These are phyloP conservation scores for Halichondria panicea DNA, from an alignment of 37 sponge, comb jelly and placozoan species.

Conservation along the genomic window DNA sequence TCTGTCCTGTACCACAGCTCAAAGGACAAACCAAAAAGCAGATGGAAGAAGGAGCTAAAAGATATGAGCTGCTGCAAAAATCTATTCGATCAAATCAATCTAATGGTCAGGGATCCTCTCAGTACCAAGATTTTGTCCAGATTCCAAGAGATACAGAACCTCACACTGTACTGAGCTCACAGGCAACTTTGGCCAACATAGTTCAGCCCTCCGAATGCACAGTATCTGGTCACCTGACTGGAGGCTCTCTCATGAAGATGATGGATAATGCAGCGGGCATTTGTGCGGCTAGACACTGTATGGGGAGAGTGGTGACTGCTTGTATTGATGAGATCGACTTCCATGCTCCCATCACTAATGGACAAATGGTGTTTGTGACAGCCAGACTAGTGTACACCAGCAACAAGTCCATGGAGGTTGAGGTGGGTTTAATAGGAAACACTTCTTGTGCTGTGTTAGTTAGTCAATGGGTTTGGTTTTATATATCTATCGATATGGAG, in stretches of 20 bases:
- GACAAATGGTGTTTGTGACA: slow-evolving; percentile 74
- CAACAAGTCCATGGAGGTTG: slow-evolving; percentile 70
- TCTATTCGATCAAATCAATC: not conserved
- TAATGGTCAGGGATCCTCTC: not conserved
- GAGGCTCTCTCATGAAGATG: slow-evolving; percentile 91
- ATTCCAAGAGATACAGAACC: not conserved
- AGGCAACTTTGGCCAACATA: slow-evolving; percentile 57
- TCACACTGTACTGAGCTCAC: slow-evolving; percentile 39
- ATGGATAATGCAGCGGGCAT: slow-evolving; percentile 88
- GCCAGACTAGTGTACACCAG: slow-evolving; percentile 69
- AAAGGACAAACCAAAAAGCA: slow-evolving; percentile 46
- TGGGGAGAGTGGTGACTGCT: slow-evolving; percentile 70
- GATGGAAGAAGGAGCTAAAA: slow-evolving; percentile 25
- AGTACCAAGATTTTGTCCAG: not conserved
- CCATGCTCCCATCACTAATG: slow-evolving; percentile 62
- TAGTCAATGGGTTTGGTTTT: too few species aligned
- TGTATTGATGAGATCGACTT: slow-evolving; percentile 88
- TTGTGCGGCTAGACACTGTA: slow-evolving; percentile 70
- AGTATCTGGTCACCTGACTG: slow-evolving; percentile 43
- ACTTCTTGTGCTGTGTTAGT: too few species aligned
- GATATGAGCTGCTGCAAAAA: slow-evolving; percentile 61
- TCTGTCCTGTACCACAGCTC: slow-evolving; percentile 51
- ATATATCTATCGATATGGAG: too few species aligned
- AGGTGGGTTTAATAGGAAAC: too few species aligned
- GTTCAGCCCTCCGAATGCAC: slow-evolving; percentile 84